phyloP scores from a whole-genome alignment of 2,113 vertebrate species.

The Leuciscus idus region DNA sequence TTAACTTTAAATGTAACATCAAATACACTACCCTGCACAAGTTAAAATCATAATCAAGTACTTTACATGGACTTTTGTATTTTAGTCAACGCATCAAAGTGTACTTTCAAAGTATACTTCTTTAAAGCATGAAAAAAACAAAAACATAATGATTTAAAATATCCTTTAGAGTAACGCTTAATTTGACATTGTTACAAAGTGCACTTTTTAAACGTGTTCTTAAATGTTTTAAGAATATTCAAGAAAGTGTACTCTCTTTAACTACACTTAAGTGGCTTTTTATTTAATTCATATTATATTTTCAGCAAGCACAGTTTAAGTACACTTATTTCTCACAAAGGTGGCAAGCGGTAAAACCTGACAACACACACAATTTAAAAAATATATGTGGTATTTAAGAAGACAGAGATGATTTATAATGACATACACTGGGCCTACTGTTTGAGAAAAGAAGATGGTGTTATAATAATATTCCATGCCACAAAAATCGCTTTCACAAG shows the following conservation, averaged over 20 bases:
- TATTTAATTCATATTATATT: neutral
- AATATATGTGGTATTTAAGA: neutral
- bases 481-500: constrained; percentile 10
- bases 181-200: too few species aligned
- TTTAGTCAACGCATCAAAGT: neutral
- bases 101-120: neutral
- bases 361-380: neutral
- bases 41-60: neutral
- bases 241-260: neutral
- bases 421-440: neutral
- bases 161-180: neutral
- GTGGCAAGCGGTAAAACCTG: too few species aligned
- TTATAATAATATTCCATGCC: constrained; percentile 43
- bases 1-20: too few species aligned
- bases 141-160: neutral
- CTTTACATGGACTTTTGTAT: neutral
- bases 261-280: neutral
- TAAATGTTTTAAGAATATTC: neutral
- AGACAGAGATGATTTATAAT: constrained; percentile 13
- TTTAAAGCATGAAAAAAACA: neutral
- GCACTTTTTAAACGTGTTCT: neutral
- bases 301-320: neutral
- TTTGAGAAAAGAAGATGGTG: constrained; percentile 12
- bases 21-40: neutral
- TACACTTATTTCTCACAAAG: neutral